Conservation (phyloP, 2,797 vertebrate species). For the Gymnocypris eckloni region DNA sequence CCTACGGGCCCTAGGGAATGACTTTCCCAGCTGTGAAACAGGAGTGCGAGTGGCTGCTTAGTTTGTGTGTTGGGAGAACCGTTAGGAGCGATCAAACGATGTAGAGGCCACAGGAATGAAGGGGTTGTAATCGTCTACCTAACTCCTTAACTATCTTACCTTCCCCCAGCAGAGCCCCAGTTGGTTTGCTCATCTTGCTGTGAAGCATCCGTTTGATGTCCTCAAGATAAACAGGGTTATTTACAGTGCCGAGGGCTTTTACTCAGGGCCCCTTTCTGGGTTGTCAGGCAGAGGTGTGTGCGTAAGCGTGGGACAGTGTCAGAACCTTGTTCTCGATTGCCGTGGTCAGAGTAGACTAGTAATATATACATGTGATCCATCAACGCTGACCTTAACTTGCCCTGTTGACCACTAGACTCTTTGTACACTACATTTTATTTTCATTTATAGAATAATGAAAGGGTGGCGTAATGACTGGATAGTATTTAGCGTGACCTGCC, state of each 20-base stretch:
- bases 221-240: conserved; percentile 74
- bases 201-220: conserved; percentile 72
- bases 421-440: conserved; percentile 15
- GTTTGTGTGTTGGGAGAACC: conserved; percentile 41
- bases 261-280: conserved; percentile 45
- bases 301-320: conserved; percentile 38
- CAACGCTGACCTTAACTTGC: conserved; percentile 45
- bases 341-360: conserved; percentile 9
- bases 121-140: conserved; percentile 33
- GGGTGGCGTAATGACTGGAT: conserved; percentile 25
- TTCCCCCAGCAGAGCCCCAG: conserved; percentile 64
- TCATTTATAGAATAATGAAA: conserved; percentile 47
- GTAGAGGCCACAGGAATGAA: conserved; percentile 48
- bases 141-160: conserved; percentile 29
- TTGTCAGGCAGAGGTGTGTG: conserved; percentile 62
- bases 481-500: conserved; percentile 23
- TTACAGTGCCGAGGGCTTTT: conserved; percentile 65
- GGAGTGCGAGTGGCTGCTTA: conserved; percentile 35
- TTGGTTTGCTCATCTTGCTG: conserved; percentile 75
- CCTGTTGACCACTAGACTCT: conserved; percentile 47
- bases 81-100: conserved; percentile 53
- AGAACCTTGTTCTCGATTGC: conserved; percentile 31
- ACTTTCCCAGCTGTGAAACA: conserved; percentile 74
- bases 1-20: conserved; percentile 56
- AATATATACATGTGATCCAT: conserved; percentile 31